Conservation (phyloP, 2,113 vertebrate species). For the Henicopernis longicauda region DNA sequence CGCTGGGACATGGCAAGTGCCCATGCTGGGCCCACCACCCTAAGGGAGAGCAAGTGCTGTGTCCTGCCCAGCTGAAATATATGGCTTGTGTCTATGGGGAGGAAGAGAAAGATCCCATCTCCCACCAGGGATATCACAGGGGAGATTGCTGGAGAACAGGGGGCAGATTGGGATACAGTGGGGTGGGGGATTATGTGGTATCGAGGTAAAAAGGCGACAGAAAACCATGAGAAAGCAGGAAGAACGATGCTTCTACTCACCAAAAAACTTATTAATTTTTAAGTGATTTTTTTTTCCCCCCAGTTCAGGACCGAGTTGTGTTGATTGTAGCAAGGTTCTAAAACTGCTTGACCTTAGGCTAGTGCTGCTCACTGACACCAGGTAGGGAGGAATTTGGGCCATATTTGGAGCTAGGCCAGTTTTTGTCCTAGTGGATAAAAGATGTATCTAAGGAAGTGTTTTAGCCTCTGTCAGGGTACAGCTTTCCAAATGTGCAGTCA, state of each 20-base stretch:
- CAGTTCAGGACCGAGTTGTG: neutral
- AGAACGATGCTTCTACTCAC: neutral
- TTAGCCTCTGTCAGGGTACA: neutral
- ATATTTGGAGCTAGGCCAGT: neutral
- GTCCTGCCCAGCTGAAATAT: neutral
- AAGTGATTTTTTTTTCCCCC: neutral
- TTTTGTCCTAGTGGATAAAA: neutral
- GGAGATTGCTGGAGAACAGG: neutral
- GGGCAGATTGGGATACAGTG: neutral
- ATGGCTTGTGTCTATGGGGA: neutral
- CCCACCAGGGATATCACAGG: neutral
- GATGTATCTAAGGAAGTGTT: neutral
- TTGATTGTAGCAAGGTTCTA: neutral
- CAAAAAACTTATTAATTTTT: neutral
- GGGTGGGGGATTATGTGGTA: neutral
- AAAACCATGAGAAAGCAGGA: neutral
- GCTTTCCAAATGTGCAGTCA: neutral
- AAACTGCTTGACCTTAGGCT: neutral
- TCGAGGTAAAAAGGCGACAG: neutral
- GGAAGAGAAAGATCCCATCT: neutral
- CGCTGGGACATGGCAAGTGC: neutral
- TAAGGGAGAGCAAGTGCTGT: neutral
- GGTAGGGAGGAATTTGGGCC: neutral
- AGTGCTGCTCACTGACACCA: neutral
- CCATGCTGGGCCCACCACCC: accelerated